These are phyloP conservation scores for Physella acuta DNA, from an alignment of 1,140 invertebrate species.

Conservation along the genomic window DNA sequence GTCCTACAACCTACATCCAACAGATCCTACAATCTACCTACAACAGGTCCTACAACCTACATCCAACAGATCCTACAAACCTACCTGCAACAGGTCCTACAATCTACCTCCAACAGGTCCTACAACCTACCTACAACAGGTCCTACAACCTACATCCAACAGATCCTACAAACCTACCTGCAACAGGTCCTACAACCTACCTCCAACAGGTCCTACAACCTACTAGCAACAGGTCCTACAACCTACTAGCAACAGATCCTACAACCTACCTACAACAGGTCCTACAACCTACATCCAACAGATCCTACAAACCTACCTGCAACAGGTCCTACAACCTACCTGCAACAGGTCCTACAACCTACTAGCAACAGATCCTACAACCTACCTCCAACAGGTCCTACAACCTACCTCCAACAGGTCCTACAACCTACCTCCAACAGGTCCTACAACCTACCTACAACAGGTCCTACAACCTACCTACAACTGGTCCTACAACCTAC, in stretches of 20 bases:
- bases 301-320: constrained; percentile 76
- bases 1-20: constrained; percentile 61
- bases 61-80: constrained; percentile 75
- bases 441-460: constrained; percentile 61
- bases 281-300: constrained; percentile 61
- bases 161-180: constrained; percentile 75
- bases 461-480: constrained; percentile 72
- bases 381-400: constrained; percentile 64
- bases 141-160: constrained; percentile 61
- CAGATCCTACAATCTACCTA: constrained; percentile 72
- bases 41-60: constrained; percentile 61
- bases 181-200: constrained; percentile 49
- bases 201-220: constrained; percentile 67
- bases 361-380: constrained; percentile 75
- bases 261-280: constrained; percentile 72
- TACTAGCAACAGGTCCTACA: constrained; percentile 68
- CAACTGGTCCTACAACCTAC: constrained; percentile 61
- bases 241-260: constrained; percentile 69
- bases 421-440: constrained; percentile 72
- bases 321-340: constrained; percentile 55
- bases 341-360: constrained; percentile 66
- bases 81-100: too few species aligned
- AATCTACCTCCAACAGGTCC: constrained; percentile 68
- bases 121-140: constrained; percentile 71
- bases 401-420: constrained; percentile 67